Conservation (phyloP, 2,113 vertebrate genomes). For the Mirza zaza region DNA sequence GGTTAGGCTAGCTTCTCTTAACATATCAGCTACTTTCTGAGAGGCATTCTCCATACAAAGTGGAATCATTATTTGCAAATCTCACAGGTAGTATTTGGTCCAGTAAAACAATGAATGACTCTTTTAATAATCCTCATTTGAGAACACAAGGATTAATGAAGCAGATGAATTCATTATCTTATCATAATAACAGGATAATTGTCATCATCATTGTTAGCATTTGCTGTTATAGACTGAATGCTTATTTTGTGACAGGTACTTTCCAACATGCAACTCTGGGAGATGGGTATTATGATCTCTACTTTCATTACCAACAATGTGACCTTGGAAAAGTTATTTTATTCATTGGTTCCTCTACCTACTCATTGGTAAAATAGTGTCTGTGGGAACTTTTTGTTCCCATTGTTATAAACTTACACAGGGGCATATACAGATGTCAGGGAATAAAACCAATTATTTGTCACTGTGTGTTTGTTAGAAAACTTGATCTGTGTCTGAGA, state of each 20-base stretch:
- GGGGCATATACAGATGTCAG: neutral
- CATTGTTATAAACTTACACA: neutral
- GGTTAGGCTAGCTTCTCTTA: neutral
- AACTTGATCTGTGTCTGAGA: neutral
- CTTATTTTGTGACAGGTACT: neutral
- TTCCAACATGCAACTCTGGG: neutral
- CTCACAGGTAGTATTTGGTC: neutral
- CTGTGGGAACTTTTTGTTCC: neutral
- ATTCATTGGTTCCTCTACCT: neutral
- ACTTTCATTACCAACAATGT: neutral
- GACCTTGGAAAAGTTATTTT: neutral
- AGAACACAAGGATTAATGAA: neutral
- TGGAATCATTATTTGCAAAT: neutral
- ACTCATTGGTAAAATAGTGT: neutral
- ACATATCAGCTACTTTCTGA: neutral
- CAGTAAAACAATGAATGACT: neutral
- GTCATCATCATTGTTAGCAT: neutral
- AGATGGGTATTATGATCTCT: neutral
- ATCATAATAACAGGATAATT: neutral
- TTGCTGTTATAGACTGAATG: conserved; percentile 8
- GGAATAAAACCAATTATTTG: neutral
- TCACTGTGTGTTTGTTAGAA: neutral
- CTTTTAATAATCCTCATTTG: neutral
- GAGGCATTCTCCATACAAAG: conserved; percentile 10
- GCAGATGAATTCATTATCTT: neutral